These are phyloP conservation scores for Leptura quadrifasciata DNA, from an alignment of 2,888 invertebrate species.

Conservation along the genomic window DNA sequence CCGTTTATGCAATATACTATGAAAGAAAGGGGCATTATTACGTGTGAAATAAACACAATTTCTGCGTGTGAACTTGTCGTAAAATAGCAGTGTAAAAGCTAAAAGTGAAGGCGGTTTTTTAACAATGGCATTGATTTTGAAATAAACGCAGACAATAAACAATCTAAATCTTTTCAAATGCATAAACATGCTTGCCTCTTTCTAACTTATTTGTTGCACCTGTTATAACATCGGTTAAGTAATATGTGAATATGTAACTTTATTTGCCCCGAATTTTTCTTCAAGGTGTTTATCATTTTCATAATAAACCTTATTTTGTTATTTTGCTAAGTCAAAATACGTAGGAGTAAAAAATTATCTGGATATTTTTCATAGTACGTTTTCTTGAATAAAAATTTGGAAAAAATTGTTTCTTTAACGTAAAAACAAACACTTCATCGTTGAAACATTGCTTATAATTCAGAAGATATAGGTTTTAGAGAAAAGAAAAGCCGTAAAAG, in stretches of 20 bases:
- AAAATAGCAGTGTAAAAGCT: constrained; percentile 47
- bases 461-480: too few species aligned
- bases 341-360: too few species aligned
- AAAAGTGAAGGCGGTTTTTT: constrained; percentile 50
- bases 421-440: too few species aligned
- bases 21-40: constrained; percentile 6
- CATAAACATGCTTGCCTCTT: background rate
- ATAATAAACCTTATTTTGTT: too few species aligned
- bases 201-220: constrained; percentile 18
- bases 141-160: constrained; percentile 32
- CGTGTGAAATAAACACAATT: constrained; percentile 27
- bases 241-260: background rate
- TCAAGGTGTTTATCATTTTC: too few species aligned
- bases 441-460: too few species aligned
- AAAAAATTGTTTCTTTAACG: too few species aligned
- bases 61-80: constrained; percentile 46
- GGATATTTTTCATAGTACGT: too few species aligned
- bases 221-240: constrained; percentile 20
- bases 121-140: constrained; percentile 49
- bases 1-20: constrained; percentile 9
- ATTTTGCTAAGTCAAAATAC: too few species aligned
- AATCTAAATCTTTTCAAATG: constrained; percentile 10
- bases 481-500: too few species aligned
- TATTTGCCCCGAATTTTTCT: too few species aligned
- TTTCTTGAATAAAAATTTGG: too few species aligned